Base-by-base conservation (phyloP, 2,113 vertebrate species). In the Microcebus lehilahytsara region DNA sequence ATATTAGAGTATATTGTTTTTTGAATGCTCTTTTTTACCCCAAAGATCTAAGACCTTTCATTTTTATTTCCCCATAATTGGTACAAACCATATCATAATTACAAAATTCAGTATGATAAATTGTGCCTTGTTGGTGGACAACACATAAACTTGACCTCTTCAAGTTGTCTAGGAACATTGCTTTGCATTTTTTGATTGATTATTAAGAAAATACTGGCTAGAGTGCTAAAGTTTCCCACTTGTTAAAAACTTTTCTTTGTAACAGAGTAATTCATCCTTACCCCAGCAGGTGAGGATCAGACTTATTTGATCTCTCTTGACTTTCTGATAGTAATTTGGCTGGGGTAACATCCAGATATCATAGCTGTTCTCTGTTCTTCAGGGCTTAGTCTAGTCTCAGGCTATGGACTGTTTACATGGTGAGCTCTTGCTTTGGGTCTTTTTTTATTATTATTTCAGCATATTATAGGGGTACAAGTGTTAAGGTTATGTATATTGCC, bases 161-260 rank as follows among this genome's bases (percentile, higher is more conserved):
- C 37, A 27, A 4, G 83, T 96, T 85, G 51, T 87, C 71, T 72
- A 32, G 56, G 71, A 86, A 67, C 16, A 80, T 74, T 87, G n/a
- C 60, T 97, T 90, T 91, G 34, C 69, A 32, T 23, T 74, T 93
- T 92, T 90, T 85, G 19, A 34, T 92, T 90, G 53, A 40, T 74
- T 78, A 92, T 89, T 85, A 79, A 85, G 67, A 75, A 95, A 56
- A 51, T 40, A 22, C 75, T 95, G 53, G 23, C 46, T 58, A 92
- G n/a, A 64, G n/a, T 93, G 37, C n/a, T 75, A 67, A 17, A 81
- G 53, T 81, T 95, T 85, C 79, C 42, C 25, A 84, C 27, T 90
- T 96, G 42, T 6, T 94, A 92, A 95, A 89, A 96, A 64, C 56
- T 74, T 69, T 89, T 69, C 7, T 74, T 77, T n/a, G 53, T 89